phyloP scores from a whole-genome alignment of 2,888 invertebrate genomes.

The Heliothis peltigera region DNA sequence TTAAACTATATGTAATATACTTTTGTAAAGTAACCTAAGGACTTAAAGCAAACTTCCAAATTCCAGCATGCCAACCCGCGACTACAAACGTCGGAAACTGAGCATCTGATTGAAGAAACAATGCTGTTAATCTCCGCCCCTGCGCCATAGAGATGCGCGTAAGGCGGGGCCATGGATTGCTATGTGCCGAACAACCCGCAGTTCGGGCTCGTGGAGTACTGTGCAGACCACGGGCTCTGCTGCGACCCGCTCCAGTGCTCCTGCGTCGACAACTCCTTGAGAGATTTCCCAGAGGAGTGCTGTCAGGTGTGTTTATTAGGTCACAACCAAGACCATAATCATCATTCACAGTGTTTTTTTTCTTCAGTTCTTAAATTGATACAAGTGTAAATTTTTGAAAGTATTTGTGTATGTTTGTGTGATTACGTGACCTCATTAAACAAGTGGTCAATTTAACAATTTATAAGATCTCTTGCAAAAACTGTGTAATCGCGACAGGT shows the following conservation, averaged over 20 bases:
- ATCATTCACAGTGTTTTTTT: too few relatives aligned
- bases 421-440: too few relatives aligned
- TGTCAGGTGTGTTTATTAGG: conserved; percentile 75
- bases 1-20: too few relatives aligned
- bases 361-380: too few relatives aligned
- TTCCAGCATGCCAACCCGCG: conserved; percentile 78
- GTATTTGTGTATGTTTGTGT: neutral
- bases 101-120: conserved; percentile 43
- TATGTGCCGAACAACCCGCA: conserved; percentile 92
- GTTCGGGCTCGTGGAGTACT: conserved; percentile 88
- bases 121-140: conserved; percentile 74
- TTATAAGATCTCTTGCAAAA: neutral
- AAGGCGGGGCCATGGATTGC: conserved; percentile 89
- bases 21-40: too few relatives aligned
- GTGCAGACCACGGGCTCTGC: conserved; percentile 78
- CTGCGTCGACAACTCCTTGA: conserved; percentile 79
- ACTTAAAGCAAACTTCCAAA: conserved; percentile 19
- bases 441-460: neutral
- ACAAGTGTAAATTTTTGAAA: too few relatives aligned
- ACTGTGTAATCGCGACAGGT: neutral
- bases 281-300: conserved; percentile 80
- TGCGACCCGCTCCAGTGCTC: conserved; percentile 86
- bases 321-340: too few relatives aligned
- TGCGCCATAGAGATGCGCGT: conserved; percentile 80
- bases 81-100: conserved; percentile 79